These are phyloP conservation scores for Eurypyga helias DNA, from an alignment of 2,113 vertebrate species.

Conservation along the genomic window DNA sequence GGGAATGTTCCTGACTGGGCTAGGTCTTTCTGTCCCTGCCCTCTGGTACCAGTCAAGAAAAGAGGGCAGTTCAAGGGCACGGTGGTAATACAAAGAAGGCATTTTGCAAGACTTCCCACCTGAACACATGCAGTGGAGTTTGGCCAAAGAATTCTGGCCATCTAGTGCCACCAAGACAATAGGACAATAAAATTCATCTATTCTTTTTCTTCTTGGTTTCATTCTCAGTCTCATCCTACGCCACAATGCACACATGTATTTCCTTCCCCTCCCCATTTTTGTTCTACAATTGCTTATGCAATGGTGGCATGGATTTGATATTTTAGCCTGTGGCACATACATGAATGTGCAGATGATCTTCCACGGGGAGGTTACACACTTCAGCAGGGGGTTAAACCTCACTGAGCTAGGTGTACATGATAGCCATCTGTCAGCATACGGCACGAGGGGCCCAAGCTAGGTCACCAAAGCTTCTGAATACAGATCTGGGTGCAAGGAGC, in stretches of 20 bases:
- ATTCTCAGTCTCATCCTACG: neutral
- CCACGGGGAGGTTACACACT: neutral
- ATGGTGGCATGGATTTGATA: neutral
- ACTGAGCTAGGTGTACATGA: neutral
- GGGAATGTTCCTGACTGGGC: neutral
- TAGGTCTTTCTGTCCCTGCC: neutral
- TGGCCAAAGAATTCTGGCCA: neutral
- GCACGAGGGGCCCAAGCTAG: neutral
- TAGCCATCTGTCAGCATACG: accelerated
- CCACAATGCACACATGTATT: neutral
- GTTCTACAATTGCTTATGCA: neutral
- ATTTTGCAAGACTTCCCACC: neutral
- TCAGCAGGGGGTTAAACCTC: neutral
- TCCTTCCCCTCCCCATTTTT: neutral
- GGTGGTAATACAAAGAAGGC: neutral
- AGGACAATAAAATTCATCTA: neutral
- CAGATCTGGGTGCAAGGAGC: neutral
- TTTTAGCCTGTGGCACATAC: neutral
- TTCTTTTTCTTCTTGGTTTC: neutral
- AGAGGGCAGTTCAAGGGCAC: neutral
- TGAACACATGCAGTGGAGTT: neutral
- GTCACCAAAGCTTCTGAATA: neutral
- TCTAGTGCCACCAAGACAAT: neutral
- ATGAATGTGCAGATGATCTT: neutral
- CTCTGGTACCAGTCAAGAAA: neutral